Conservation (phyloP, 2,113 vertebrate genomes). For the Lophura nycthemera region DNA sequence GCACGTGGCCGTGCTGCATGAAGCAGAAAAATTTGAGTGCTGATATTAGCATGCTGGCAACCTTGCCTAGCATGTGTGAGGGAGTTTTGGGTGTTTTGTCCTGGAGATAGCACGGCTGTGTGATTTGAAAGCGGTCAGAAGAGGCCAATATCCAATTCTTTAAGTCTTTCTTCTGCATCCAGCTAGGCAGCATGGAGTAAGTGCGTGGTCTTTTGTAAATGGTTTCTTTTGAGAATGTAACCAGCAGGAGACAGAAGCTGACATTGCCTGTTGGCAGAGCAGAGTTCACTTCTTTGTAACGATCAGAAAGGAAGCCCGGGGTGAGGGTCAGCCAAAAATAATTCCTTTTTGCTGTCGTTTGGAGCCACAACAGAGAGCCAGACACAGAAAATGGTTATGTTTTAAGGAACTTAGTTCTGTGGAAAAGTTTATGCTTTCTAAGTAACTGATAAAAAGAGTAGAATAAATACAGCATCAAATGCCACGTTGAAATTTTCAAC, state of each 20-base stretch:
- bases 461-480: neutral
- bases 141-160: neutral
- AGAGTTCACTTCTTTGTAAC: neutral
- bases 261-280: neutral
- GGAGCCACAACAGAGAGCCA: neutral
- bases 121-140: neutral
- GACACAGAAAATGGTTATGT: neutral
- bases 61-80: neutral
- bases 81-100: neutral
- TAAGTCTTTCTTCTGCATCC: neutral
- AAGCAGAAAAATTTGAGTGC: neutral
- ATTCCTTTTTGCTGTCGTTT: neutral
- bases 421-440: neutral
- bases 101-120: neutral
- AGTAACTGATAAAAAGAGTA: neutral
- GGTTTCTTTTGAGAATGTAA: constrained; percentile 15
- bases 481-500: neutral
- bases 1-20: neutral
- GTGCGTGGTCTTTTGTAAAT: constrained; percentile 16
- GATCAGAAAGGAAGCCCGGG: neutral
- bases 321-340: constrained; percentile 13
- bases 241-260: constrained; percentile 36
- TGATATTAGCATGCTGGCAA: neutral
- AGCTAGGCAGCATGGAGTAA: constrained; percentile 18
- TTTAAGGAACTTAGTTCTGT: neutral